Evolutionary conservation across 35 echinoderm and acorn worm species (phyloP), one percentile per base, ranked within the genome.

Genomic region (Chiridota heheva): DNA sequence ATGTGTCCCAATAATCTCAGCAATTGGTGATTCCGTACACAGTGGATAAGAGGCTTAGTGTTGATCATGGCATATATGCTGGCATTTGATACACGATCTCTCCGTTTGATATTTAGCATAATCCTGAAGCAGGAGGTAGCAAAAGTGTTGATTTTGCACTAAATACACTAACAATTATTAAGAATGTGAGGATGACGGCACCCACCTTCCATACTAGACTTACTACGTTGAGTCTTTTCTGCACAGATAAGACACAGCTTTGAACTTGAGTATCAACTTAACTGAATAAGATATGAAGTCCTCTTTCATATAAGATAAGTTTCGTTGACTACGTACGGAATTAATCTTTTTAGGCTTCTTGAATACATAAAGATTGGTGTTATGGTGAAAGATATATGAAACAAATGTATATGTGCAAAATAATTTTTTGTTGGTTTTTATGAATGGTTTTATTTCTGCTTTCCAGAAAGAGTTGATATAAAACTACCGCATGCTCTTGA

Each of bases 401-500:
- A 13, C 29, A 20, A 65, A 0, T 17, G 61, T 65, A 30, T 64
- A 8, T 7, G 7, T 64, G 28, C 18, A 25, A 32, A 70, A 33
- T 17, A 36, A 13, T n/a, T 39, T 33, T 18, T 38, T 2, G 24
- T 32, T 26, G 10, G 45, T 20, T 41, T 7, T 36, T 4, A 72
- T 41, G 26, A 8, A 6, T 68, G 12, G 28, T 28, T 67, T 0
- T 28, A 28, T 68, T 41, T 43, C 26, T 70, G 7, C 39, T 33
- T 35, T 34, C 8, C 58, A 80, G 76, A n/a, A n/a, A n/a, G n/a
- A n/a, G 42, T 83, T 25, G 80, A 83, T 30, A 77, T 98, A 35
- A 82, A 88, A 43, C 72, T 98, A 47, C 95, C 95, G 0, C 81
- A 92, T 17, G 95, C 95, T 46, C 48, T 98, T 35, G 95, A 98